Evolutionary conservation across 2,888 invertebrate species (phyloP), one percentile per base, ranked within the genome.

Genomic region (Nineta flava): DNA sequence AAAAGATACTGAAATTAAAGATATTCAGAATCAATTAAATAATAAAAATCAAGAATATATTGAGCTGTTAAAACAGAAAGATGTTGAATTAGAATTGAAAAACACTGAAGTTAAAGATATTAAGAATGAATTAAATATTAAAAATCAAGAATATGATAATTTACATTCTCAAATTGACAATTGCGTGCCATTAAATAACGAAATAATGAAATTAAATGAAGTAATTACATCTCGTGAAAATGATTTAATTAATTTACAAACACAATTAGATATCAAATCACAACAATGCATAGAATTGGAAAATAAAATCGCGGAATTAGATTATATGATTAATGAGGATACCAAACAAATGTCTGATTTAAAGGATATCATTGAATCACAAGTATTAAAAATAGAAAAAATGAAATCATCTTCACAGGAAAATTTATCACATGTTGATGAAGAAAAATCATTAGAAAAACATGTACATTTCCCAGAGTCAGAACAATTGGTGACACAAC

Each of bases 371-470:
- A 67, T 86, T 47, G 80, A 81, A 59, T 75, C 72, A 47, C 85
- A 85, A 61, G 81, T 83, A 57, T 64, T 79, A 50, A 83, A 84
- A 65, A 82, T 86, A 55, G 81, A 84, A 6, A 76, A 79, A 6
- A 61, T 85, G 5, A 83, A 83, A 59, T 26, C 40, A 15, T 16
- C 15, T 3, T 9, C 40, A 15, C 40, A 40, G 2, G 16, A 40
- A 40, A n/a, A 16, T 32, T 6, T 13, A 13, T 1, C n/a, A 13
- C 9, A 32, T 19, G 9, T 9, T 7, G 9, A 17, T 17, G 17
- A 21, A 17, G 13, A 13, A 34, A 44, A 44, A 10, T 13, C 32
- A 7, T 15, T 21, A 6, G 32, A 31, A 46, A 46, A 46, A 46
- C 31, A 46, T 16, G 46, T 46, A n/a, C 43, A 19, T 17, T 43